These are phyloP conservation scores for Leptinotarsa rubiginosa DNA, from an alignment of 2,888 invertebrate species.

Conservation along the genomic window DNA sequence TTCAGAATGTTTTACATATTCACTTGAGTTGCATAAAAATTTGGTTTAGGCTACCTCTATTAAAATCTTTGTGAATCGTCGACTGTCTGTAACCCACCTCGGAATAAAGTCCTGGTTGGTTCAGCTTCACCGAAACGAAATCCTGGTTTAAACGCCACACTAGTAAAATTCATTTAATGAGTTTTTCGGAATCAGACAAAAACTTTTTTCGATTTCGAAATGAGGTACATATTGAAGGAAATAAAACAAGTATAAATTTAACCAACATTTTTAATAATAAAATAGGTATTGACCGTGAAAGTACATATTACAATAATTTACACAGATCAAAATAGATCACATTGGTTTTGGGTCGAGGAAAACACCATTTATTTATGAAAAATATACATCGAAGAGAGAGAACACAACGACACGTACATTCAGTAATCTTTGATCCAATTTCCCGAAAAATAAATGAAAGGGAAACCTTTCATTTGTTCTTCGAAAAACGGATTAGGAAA, in stretches of 20 bases:
- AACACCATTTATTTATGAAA: constrained; percentile 39
- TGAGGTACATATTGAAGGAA: neutral
- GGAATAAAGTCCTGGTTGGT: no score
- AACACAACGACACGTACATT: constrained; percentile 49
- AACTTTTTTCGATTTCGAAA: no score
- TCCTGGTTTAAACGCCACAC: no score
- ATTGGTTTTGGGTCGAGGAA: constrained; percentile 53
- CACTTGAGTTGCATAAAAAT: no score
- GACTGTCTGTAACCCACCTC: no score
- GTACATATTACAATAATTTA: constrained; percentile 59
- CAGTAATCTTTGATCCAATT: constrained; percentile 51
- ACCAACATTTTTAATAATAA: constrained; percentile 66
- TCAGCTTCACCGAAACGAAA: no score
- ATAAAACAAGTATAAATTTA: constrained; percentile 50
- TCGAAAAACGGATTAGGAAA: constrained; percentile 51
- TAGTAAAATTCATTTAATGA: no score
- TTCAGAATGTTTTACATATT: no score
- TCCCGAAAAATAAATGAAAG: constrained; percentile 46
- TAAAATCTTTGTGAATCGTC: no score
- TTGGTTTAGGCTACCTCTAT: no score
- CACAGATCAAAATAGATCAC: constrained; percentile 59
- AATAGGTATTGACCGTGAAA: constrained; percentile 66
- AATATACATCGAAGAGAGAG: constrained; percentile 40
- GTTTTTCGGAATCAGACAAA: no score
- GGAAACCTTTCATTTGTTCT: constrained; percentile 47